phyloP scores from a whole-genome alignment of 2,888 invertebrate species.

The Mesorhabditis belari region DNA sequence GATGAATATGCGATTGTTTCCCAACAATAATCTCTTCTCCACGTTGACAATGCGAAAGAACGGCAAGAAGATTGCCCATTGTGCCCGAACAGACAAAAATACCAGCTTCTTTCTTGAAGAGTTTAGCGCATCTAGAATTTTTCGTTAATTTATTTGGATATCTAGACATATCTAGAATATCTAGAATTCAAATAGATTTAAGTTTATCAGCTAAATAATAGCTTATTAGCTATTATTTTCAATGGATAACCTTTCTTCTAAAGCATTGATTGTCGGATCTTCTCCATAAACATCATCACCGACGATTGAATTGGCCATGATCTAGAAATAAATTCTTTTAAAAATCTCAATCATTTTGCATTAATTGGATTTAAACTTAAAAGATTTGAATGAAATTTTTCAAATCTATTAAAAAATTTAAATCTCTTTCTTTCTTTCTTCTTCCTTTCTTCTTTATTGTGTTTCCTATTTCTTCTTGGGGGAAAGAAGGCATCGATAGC shows the following conservation, averaged over 20 bases:
- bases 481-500: too few relatives aligned
- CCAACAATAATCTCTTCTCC: conserved; percentile 83
- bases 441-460: too few relatives aligned
- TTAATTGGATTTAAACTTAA: too few relatives aligned
- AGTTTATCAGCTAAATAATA: too few relatives aligned
- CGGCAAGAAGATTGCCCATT: conserved; percentile 85
- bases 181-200: neutral
- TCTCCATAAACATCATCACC: conserved; percentile 89
- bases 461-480: too few relatives aligned
- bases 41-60: conserved; percentile 82
- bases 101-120: conserved; percentile 81
- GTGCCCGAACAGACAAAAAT: conserved; percentile 83
- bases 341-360: too few relatives aligned
- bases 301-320: conserved; percentile 56
- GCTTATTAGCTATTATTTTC: too few relatives aligned
- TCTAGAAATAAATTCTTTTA: too few relatives aligned
- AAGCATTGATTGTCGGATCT: conserved; percentile 76
- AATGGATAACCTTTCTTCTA: conserved; percentile 22
- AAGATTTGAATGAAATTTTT: too few relatives aligned
- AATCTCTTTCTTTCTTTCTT: too few relatives aligned
- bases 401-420: too few relatives aligned
- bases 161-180: neutral
- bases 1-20: conserved; percentile 70
- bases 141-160: neutral
- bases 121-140: conserved; percentile 63